These are phyloP conservation scores for Brachylomia viminalis DNA, from an alignment of 2,888 invertebrate genomes.

Conservation along the genomic window DNA sequence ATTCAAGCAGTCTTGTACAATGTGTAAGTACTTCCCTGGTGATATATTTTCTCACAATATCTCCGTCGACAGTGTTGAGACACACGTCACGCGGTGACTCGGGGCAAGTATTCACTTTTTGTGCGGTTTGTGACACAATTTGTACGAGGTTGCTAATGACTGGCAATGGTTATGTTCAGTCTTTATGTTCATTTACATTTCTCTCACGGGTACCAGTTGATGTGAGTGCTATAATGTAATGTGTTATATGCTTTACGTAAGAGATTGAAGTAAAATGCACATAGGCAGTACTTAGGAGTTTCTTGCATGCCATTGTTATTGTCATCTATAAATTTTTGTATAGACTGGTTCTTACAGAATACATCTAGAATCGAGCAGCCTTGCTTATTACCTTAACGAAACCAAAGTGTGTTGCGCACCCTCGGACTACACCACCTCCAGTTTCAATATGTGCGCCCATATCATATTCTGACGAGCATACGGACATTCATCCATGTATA, in stretches of 20 bases:
- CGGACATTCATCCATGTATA: slow-evolving; percentile 2
- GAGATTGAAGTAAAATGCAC: neutral
- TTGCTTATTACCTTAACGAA: neutral
- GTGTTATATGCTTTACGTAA: slow-evolving; percentile 36
- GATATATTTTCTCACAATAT: slow-evolving; percentile 50
- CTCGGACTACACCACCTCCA: neutral
- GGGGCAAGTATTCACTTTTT: slow-evolving; percentile 54
- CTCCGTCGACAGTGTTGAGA: slow-evolving; percentile 13
- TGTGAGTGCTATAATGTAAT: slow-evolving; percentile 18
- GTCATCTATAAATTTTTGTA: neutral
- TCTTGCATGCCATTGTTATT: neutral
- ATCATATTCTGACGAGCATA: neutral
- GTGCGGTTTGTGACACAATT: slow-evolving; percentile 43
- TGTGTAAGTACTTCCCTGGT: slow-evolving; percentile 11
- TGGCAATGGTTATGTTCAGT: slow-evolving; percentile 31
- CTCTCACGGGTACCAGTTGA: slow-evolving; percentile 41
- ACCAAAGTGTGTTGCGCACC: neutral
- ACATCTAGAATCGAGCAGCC: too few species aligned
- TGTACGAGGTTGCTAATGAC: slow-evolving; percentile 26
- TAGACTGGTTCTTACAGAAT: neutral
- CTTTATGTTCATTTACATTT: slow-evolving; percentile 28
- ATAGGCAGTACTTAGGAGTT: neutral
- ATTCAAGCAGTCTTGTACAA: slow-evolving; percentile 8
- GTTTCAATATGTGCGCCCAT: neutral
- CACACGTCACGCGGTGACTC: slow-evolving; percentile 4